A percentile compares a stretch with the other conserved stretches of the same genome.
phyloP scores from a whole-genome alignment of 64 coral and sea anemone species.

The Hydrozoanthus tunicans region DNA sequence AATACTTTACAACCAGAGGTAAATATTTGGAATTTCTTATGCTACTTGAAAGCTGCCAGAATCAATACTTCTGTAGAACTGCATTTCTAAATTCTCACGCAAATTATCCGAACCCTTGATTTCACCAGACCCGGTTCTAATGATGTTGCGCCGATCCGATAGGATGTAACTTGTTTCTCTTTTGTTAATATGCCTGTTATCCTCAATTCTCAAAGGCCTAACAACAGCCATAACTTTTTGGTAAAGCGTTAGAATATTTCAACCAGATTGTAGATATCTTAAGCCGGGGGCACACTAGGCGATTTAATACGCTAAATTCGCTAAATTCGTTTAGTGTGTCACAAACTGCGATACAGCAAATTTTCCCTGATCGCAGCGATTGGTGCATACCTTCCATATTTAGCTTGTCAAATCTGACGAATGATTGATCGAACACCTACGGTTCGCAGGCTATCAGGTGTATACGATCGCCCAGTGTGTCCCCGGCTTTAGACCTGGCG shows the following conservation, averaged over 20 bases:
- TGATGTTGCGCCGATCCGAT: constrained; percentile 23
- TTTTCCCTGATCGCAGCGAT: too few relatives aligned
- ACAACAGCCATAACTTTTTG: constrained; percentile 58
- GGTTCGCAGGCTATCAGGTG: too few relatives aligned
- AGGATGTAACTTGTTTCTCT: constrained; percentile 66
- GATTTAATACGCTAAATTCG: too few relatives aligned
- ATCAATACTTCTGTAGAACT: constrained; percentile 60
- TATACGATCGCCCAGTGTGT: too few relatives aligned
- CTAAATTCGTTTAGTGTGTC: too few relatives aligned
- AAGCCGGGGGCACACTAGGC: too few relatives aligned
- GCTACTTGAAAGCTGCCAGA: background rate
- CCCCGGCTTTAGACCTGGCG: too few relatives aligned
- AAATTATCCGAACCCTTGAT: constrained; percentile 49
- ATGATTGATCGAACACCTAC: too few relatives aligned
- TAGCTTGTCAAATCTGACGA: too few relatives aligned
- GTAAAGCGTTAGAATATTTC: constrained; percentile 34
- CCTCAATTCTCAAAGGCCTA: constrained; percentile 36
- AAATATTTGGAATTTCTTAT: background rate
- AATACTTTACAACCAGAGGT: background rate
- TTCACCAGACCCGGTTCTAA: constrained; percentile 57
- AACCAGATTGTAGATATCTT: constrained; percentile 55
- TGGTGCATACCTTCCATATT: too few relatives aligned
- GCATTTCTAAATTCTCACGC: constrained; percentile 54
- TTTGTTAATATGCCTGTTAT: constrained; percentile 21
- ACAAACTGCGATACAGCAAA: too few relatives aligned